These are phyloP conservation scores for Megastigmus dorsalis DNA, from an alignment of 2,888 invertebrate species.

Conservation along the genomic window DNA sequence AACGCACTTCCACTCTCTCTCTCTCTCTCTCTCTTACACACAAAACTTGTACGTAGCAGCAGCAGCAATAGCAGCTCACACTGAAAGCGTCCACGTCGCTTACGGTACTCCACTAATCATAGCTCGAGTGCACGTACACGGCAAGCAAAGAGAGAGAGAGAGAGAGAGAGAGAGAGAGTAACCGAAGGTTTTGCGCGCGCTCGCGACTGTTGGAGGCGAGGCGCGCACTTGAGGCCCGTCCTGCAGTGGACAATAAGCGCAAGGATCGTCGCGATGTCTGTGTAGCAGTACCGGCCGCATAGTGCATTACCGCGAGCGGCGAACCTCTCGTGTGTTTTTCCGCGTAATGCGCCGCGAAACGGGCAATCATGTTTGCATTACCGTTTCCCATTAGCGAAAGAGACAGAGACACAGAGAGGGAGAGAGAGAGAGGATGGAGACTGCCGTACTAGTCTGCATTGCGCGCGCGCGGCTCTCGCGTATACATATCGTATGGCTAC, in stretches of 20 bases:
- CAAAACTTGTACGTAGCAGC: too few species aligned
- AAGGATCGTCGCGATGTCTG: conserved; percentile 36
- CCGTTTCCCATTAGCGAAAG: conserved; percentile 54
- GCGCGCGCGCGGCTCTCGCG: neutral
- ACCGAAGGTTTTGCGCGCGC: conserved; percentile 8
- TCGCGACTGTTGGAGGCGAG: conserved; percentile 1
- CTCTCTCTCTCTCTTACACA: too few species aligned
- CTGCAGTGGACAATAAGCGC: neutral
- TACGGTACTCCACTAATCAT: conserved; percentile 35
- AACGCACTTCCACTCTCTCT: too few species aligned
- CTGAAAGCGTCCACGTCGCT: conserved; percentile 4
- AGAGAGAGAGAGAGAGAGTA: neutral
- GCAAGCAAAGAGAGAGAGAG: neutral
- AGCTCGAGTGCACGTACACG: neutral
- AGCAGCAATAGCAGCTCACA: too few species aligned
- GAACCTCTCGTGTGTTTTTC: conserved; percentile 56
- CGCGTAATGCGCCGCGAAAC: conserved; percentile 63
- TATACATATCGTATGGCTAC: too few species aligned
- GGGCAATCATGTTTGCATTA: conserved; percentile 62
- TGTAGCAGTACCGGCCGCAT: neutral
- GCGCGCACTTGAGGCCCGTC: neutral
- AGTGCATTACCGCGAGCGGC: conserved; percentile 2
- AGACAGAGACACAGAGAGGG: too few species aligned
- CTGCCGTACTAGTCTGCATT: neutral
- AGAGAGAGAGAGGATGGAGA: too few species aligned